Evolutionary conservation across 2,113 vertebrate species (phyloP).

Genomic region (Channa argus): DNA sequence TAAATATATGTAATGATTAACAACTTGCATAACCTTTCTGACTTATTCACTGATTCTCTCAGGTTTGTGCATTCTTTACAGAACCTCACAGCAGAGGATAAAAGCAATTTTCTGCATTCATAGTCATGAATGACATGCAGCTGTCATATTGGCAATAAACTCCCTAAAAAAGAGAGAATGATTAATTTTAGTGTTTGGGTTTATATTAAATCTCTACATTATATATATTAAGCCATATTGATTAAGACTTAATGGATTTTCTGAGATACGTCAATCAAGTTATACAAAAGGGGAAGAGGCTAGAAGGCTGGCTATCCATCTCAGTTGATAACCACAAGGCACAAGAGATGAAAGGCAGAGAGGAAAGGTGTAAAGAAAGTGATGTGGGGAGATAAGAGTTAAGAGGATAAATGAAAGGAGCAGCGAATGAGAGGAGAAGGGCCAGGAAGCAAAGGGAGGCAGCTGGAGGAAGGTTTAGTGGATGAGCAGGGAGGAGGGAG

Average conservation of each 20-base stretch:
- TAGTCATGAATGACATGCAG: neutral
- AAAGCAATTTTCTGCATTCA: neutral
- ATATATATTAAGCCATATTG: constrained; percentile 53
- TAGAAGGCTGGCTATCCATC: constrained; percentile 53
- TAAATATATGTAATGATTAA: neutral
- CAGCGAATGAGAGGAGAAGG: constrained; percentile 34
- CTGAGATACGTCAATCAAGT: constrained; percentile 48
- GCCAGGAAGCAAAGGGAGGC: constrained; percentile 14
- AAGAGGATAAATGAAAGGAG: constrained; percentile 56
- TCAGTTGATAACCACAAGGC: constrained; percentile 63
- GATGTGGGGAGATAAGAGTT: constrained; percentile 66
- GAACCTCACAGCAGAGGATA: constrained; percentile 2
- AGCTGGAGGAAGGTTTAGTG: constrained; percentile 15
- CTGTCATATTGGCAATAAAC: constrained; percentile 24
- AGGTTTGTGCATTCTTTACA: constrained; percentile 12
- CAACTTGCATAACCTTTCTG: neutral
- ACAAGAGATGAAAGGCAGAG: constrained; percentile 50
- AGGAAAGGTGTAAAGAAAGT: constrained; percentile 50
- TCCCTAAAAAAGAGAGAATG: constrained; percentile 50
- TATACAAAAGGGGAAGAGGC: constrained; percentile 41
- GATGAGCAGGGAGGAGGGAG: constrained; percentile 1
- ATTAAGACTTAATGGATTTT: constrained; percentile 53
- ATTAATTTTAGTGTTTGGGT: constrained; percentile 47
- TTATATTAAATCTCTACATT: constrained; percentile 36
- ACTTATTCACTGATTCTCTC: neutral